These are phyloP conservation scores for Mesaphorura yosii DNA, from an alignment of 1,140 invertebrate genomes.

Conservation along the genomic window DNA sequence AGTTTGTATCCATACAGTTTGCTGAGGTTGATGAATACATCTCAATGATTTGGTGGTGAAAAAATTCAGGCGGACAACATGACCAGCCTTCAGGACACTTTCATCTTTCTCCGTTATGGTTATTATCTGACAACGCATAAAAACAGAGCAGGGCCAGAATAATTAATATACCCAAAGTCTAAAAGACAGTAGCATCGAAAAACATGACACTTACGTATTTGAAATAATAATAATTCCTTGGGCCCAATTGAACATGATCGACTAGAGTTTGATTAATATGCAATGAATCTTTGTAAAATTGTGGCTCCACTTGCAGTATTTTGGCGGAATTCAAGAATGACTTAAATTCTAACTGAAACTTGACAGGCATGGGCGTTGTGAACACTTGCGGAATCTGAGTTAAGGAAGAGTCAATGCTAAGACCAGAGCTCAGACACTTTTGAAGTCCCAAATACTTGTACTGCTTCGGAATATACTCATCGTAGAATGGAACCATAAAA, in stretches of 20 bases:
- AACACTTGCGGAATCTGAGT: slow-evolving; percentile 15
- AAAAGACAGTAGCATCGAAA: not conserved
- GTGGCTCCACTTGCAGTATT: slow-evolving; percentile 17
- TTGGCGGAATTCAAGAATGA: not conserved
- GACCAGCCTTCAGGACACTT: not conserved
- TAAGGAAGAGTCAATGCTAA: slow-evolving; percentile 14
- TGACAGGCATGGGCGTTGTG: not conserved
- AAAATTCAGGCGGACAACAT: slow-evolving; percentile 7
- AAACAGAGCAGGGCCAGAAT: not conserved
- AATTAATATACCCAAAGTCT: not conserved
- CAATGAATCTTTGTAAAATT: not conserved
- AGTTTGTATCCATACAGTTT: slow-evolving; percentile 10
- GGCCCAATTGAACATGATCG: not conserved
- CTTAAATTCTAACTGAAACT: slow-evolving; percentile 13
- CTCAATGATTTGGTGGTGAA: slow-evolving; percentile 8
- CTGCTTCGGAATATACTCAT: slow-evolving; percentile 10
- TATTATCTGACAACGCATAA: not conserved
- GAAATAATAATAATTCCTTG: slow-evolving; percentile 2
- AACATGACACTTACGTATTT: slow-evolving; percentile 15
- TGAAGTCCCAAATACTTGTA: slow-evolving; percentile 2
- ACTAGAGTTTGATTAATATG: not conserved
- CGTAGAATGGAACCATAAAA: slow-evolving; percentile 19
- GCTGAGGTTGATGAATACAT: slow-evolving; percentile 11
- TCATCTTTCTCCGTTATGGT: too few species aligned
- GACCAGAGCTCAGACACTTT: slow-evolving; percentile 14